phyloP scores from a whole-genome alignment of 2,113 vertebrate genomes.

The Lamprotornis superbus region DNA sequence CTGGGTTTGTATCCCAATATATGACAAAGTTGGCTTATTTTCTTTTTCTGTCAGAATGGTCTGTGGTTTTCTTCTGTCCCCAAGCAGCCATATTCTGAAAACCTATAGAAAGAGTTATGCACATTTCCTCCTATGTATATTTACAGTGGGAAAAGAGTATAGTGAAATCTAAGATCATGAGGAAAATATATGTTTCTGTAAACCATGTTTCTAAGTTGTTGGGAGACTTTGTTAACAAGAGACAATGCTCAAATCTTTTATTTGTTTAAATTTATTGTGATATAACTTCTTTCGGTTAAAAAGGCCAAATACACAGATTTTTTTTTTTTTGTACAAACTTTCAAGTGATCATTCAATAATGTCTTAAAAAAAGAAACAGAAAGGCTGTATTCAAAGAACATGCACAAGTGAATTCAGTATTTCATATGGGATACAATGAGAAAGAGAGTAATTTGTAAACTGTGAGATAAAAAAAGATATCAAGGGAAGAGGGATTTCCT shows the following conservation, averaged over 20 bases:
- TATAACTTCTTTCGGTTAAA: not conserved
- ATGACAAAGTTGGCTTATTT: not conserved
- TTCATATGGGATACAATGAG: not conserved
- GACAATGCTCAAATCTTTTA: not conserved
- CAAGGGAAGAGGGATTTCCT: conserved; percentile 27
- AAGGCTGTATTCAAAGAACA: not conserved
- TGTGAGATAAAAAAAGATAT: conserved; percentile 7
- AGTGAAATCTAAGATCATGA: conserved; percentile 11
- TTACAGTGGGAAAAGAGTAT: not conserved
- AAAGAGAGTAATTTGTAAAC: conserved; percentile 38
- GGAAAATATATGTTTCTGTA: conserved; percentile 33
- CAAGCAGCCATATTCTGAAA: conserved; percentile 20
- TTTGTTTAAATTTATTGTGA: conserved; percentile 9
- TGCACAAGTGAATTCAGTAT: not conserved
- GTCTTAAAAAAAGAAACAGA: not conserved
- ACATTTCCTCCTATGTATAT: not conserved
- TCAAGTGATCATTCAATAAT: not conserved
- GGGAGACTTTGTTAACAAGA: not conserved
- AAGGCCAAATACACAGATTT: not conserved
- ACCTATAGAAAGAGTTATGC: not conserved
- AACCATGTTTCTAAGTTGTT: not conserved
- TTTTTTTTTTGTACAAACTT: not conserved
- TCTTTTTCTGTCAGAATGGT: not conserved
- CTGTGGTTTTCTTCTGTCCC: not conserved
- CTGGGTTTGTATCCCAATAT: not conserved